phyloP scores from a whole-genome alignment of 2,113 vertebrate species.

The Etheostoma cragini region DNA sequence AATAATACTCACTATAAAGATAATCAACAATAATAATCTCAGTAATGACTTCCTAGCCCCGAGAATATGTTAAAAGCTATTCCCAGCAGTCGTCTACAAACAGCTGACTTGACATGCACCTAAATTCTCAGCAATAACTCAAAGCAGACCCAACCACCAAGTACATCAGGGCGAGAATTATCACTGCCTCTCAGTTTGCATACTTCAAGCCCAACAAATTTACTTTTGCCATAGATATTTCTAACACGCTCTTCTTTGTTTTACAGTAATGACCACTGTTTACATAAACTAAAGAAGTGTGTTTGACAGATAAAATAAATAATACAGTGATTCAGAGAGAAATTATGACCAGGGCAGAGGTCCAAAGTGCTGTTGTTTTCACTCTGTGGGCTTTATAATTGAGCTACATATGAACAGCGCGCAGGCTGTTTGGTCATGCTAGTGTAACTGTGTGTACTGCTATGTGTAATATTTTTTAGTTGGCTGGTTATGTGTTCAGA shows the following conservation, averaged over 20 bases:
- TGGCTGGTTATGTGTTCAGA: slow-evolving; percentile 22
- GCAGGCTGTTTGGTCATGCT: slow-evolving; percentile 12
- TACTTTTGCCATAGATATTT: not conserved
- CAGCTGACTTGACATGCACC: slow-evolving; percentile 38
- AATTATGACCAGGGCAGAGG: not conserved
- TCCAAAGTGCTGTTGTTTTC: slow-evolving; percentile 24
- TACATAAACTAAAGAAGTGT: slow-evolving; percentile 8
- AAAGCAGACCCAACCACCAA: slow-evolving; percentile 63
- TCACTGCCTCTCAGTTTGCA: slow-evolving; percentile 28
- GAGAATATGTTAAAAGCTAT: slow-evolving; percentile 14
- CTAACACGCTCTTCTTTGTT: not conserved
- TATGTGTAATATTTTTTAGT: slow-evolving; percentile 10
- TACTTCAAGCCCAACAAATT: slow-evolving; percentile 15
- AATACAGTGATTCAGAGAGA: slow-evolving; percentile 14
- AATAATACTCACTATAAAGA: slow-evolving; percentile 9
- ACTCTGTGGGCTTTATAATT: slow-evolving; percentile 23
- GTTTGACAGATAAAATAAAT: slow-evolving; percentile 25
- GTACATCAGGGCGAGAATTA: slow-evolving; percentile 38
- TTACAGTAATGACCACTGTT: not conserved
- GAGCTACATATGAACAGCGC: slow-evolving; percentile 18
- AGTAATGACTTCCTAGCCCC: not conserved
- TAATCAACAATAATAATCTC: slow-evolving; percentile 15
- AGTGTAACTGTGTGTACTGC: not conserved
- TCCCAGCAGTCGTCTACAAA: slow-evolving; percentile 38
- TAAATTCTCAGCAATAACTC: slow-evolving; percentile 58